A percentile compares a stretch with the other conserved stretches of the same genome.
Evolutionary conservation across 2,113 vertebrate species (phyloP).

Genomic region (Synodontis membranacea): DNA sequence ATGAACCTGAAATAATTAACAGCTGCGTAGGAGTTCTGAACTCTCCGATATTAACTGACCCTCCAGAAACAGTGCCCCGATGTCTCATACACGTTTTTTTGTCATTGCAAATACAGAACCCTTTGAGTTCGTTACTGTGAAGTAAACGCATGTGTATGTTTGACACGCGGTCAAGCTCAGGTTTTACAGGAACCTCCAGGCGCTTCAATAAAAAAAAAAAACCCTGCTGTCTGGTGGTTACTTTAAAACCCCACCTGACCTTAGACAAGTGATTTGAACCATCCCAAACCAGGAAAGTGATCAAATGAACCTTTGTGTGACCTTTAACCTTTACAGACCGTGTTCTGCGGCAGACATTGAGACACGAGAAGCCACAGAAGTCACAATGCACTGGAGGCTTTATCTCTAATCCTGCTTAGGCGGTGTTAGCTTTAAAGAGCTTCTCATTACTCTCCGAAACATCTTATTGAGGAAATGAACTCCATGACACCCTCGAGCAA

Average conservation of each 20-base stretch:
- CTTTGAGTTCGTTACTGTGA: background rate
- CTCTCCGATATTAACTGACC: background rate
- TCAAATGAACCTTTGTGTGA: background rate
- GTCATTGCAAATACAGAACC: background rate
- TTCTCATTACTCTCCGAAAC: slow-evolving; percentile 62
- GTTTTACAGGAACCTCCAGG: background rate
- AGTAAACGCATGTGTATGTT: background rate
- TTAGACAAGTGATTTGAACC: background rate
- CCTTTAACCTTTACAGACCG: background rate
- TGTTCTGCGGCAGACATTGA: slow-evolving; percentile 1
- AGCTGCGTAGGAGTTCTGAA: no score
- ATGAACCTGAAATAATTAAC: no score
- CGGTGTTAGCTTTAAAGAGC: slow-evolving; percentile 59
- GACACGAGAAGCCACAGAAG: background rate
- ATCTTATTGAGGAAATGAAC: slow-evolving; percentile 62
- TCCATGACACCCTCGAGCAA: slow-evolving; percentile 46
- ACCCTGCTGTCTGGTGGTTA: background rate
- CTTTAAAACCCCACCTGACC: background rate
- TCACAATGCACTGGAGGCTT: background rate
- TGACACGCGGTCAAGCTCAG: no score
- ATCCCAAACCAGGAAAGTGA: background rate
- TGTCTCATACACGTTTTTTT: background rate
- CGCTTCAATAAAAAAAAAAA: no score
- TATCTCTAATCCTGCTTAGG: slow-evolving; percentile 49
- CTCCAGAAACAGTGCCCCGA: background rate